Evolutionary conservation across 2,797 vertebrate genomes (phyloP).

Genomic region (Echeneis naucrates): DNA sequence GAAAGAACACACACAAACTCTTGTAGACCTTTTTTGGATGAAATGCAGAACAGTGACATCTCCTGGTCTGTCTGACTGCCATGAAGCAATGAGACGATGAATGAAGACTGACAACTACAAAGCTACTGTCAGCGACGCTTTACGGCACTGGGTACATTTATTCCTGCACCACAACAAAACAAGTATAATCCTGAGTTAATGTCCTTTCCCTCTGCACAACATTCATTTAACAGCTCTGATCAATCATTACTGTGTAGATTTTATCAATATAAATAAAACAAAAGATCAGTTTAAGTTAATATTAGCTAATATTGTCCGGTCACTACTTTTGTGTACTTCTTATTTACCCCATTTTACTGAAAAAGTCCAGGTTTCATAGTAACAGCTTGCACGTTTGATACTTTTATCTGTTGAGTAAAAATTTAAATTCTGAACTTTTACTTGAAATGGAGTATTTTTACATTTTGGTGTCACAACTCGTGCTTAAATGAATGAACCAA

Average conservation of each 20-base stretch:
- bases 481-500: not conserved
- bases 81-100: not conserved
- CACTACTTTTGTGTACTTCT: not conserved
- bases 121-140: too few relatives aligned
- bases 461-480: not conserved
- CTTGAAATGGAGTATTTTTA: not conserved
- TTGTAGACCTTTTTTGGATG: too few relatives aligned
- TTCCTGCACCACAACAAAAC: not conserved
- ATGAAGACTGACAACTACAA: too few relatives aligned
- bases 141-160: too few relatives aligned
- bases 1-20: conserved; percentile 28
- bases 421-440: not conserved
- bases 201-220: not conserved
- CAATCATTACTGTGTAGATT: not conserved
- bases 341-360: too few relatives aligned
- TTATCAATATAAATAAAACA: not conserved
- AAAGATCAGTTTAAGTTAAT: not conserved
- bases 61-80: conserved; percentile 38
- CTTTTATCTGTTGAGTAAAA: not conserved
- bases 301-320: not conserved
- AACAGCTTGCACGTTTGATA: not conserved
- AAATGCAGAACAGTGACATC: conserved; percentile 56
- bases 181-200: not conserved
- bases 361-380: not conserved
- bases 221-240: not conserved